Percentiles rank a stretch among this genome's conserved stretches.
Evolutionary conservation across 2,113 vertebrate genomes (phyloP).

Genomic region (Nanorana parkeri): DNA sequence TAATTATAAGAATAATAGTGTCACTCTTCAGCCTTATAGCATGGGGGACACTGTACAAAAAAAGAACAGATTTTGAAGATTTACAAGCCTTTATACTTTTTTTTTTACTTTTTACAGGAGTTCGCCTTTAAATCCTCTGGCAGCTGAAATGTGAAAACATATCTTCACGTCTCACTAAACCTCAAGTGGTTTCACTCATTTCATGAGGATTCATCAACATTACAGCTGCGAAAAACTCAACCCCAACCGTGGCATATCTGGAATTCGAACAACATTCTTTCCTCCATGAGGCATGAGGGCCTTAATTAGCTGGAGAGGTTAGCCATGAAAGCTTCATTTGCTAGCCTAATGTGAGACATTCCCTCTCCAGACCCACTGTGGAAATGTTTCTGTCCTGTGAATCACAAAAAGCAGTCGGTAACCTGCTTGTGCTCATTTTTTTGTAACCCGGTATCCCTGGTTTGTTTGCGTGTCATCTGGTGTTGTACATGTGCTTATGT

Average conservation of each 20-base stretch:
- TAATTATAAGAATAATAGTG: too few species aligned
- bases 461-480: slow-evolving; percentile 39
- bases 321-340: slow-evolving; percentile 21
- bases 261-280: slow-evolving; percentile 48
- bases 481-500: slow-evolving; percentile 37
- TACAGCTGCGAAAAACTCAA: slow-evolving; percentile 50
- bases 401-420: neutral
- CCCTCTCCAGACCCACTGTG: slow-evolving; percentile 20
- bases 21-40: too few species aligned
- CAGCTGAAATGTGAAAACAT: slow-evolving; percentile 19
- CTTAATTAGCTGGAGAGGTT: slow-evolving; percentile 47
- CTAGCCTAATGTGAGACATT: slow-evolving; percentile 12
- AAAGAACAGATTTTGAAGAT: too few species aligned
- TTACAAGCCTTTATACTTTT: too few species aligned
- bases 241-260: slow-evolving; percentile 47
- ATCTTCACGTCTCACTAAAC: slow-evolving; percentile 12
- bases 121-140: neutral
- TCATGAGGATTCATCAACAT: slow-evolving; percentile 41
- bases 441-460: slow-evolving; percentile 8
- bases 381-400: neutral
- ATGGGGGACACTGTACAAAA: too few species aligned
- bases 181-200: slow-evolving; percentile 42
- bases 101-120: too few species aligned
- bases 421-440: neutral
- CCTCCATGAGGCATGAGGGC: slow-evolving; percentile 31